phyloP scores from a whole-genome alignment of 2,888 invertebrate genomes.

The Meteorus colon region DNA sequence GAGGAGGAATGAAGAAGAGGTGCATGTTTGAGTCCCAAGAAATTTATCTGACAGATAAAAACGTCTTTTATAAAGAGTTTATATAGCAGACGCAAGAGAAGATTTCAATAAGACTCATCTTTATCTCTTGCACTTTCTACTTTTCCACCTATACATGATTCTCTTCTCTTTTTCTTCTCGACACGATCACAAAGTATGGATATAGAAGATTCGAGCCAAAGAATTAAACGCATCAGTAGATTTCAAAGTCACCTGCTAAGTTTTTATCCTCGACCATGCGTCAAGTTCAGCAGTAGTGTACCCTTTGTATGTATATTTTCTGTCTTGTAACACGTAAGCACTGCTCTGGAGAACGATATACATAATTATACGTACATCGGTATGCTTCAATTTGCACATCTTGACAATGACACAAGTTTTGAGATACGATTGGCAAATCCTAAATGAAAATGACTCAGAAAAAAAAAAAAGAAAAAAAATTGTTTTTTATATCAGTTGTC shows the following conservation, averaged over 20 bases:
- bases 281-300: background rate
- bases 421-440: too few relatives aligned
- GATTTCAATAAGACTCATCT: slow-evolving; percentile 67
- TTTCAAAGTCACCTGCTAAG: slow-evolving; percentile 58
- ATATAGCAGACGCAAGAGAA: slow-evolving; percentile 56
- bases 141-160: background rate
- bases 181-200: slow-evolving; percentile 65
- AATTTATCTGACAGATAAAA: slow-evolving; percentile 71
- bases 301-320: background rate
- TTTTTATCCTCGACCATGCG: slow-evolving; percentile 23
- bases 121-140: slow-evolving; percentile 21
- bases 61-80: slow-evolving; percentile 66
- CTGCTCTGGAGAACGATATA: background rate
- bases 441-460: too few relatives aligned
- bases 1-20: slow-evolving; percentile 36
- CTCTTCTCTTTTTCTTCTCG: slow-evolving; percentile 10
- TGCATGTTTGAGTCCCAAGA: slow-evolving; percentile 51
- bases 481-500: background rate
- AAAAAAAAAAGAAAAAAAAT: too few relatives aligned
- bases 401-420: background rate
- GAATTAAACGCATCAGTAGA: slow-evolving; percentile 66
- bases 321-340: background rate
- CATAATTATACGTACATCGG: background rate
- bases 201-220: slow-evolving; percentile 60
- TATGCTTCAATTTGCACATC: background rate